Evolutionary conservation across 2,113 vertebrate species (phyloP).

Genomic region (Nothoprocta pentlandii): DNA sequence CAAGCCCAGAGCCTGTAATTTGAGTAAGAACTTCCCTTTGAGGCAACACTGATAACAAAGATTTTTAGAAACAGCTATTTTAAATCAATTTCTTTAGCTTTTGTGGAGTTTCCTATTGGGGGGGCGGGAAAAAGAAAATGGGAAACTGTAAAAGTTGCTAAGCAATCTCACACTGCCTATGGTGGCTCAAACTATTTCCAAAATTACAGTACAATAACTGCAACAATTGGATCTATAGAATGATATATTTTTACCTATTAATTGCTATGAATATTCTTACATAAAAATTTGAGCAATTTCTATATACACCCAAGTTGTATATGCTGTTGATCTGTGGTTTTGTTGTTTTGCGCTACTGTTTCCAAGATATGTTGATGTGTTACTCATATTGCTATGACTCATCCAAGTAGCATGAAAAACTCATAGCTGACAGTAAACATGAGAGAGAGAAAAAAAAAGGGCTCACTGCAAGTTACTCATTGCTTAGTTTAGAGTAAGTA

Average conservation of each 20-base stretch:
- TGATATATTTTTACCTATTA: not conserved
- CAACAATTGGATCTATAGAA: not conserved
- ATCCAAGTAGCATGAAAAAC: slow-evolving; percentile 46
- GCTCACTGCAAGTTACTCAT: slow-evolving; percentile 21
- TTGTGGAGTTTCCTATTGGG: not conserved
- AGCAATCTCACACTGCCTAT: not conserved
- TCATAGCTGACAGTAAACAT: slow-evolving; percentile 58
- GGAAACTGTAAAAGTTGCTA: not conserved
- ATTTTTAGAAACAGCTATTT: no score
- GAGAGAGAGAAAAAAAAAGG: not conserved
- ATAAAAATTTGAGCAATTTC: not conserved
- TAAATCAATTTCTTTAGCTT: not conserved
- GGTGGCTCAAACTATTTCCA: not conserved
- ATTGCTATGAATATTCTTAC: not conserved
- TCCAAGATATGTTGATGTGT: slow-evolving; percentile 51
- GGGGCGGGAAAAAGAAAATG: not conserved
- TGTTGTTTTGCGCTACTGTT: slow-evolving; percentile 67
- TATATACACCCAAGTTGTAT: not conserved
- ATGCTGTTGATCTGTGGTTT: slow-evolving; percentile 51
- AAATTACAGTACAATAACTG: not conserved
- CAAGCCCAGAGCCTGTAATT: not conserved
- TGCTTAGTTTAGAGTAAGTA: not conserved
- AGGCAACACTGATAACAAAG: no score
- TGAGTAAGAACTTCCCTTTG: not conserved
- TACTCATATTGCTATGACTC: slow-evolving; percentile 65